These are phyloP conservation scores for Serranus cabrilla DNA, from an alignment of 2,797 vertebrate genomes.

Conservation along the genomic window DNA sequence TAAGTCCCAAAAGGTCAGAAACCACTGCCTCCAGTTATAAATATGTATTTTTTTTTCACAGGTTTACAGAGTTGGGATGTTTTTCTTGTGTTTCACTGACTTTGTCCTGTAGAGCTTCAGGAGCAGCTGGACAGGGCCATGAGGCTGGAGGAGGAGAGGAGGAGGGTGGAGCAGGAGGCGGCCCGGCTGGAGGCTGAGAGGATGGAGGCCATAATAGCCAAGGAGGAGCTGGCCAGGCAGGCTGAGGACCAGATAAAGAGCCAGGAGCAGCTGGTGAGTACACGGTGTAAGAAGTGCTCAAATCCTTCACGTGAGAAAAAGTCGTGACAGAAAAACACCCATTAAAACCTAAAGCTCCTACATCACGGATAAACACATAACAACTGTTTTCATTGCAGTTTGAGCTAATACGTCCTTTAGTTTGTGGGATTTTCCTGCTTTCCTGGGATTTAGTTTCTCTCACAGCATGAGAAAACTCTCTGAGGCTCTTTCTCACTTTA, in stretches of 20 bases:
- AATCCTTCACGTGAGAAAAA: slow-evolving; percentile 54
- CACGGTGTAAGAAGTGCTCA: slow-evolving; percentile 3
- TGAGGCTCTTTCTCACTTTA: neutral
- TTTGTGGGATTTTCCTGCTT: slow-evolving; percentile 11
- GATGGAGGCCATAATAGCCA: slow-evolving; percentile 92
- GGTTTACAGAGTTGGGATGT: too few relatives aligned
- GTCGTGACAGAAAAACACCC: slow-evolving; percentile 27
- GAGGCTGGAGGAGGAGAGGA: slow-evolving; percentile 93
- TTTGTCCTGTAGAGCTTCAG: slow-evolving; percentile 87
- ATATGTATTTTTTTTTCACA: too few relatives aligned
- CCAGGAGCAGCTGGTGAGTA: slow-evolving; percentile 96
- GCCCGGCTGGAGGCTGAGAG: slow-evolving; percentile 94
- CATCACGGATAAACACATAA: slow-evolving; percentile 32
- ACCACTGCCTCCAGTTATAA: too few relatives aligned
- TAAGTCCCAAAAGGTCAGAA: too few relatives aligned
- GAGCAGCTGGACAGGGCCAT: slow-evolving; percentile 93
- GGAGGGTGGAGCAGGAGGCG: slow-evolving; percentile 91
- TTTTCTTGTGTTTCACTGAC: slow-evolving; percentile 10
- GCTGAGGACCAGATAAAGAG: slow-evolving; percentile 93
- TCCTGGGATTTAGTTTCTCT: slow-evolving; percentile 2
- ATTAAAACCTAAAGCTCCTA: slow-evolving; percentile 1
- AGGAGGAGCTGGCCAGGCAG: slow-evolving; percentile 95
- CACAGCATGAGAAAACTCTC: slow-evolving; percentile 5
- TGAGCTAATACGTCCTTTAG: neutral
- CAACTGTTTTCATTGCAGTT: slow-evolving; percentile 6